Base-by-base conservation (phyloP, 2,888 invertebrate species). In the Uropetala carovei region DNA sequence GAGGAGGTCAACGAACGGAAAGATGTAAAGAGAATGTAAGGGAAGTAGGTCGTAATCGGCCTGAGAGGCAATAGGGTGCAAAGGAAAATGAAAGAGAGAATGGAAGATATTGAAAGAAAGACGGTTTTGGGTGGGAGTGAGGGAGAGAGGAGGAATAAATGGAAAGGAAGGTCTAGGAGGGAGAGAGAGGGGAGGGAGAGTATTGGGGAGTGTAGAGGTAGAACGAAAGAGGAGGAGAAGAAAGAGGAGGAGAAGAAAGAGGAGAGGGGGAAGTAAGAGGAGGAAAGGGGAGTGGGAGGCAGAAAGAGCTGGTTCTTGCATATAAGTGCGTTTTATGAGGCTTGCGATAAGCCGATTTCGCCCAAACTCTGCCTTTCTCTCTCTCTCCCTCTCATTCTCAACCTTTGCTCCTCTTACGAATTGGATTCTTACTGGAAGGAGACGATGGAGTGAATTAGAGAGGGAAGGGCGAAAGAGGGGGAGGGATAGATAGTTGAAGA, bases 301-400 rank as follows among this genome's bases (percentile, higher is more conserved):
- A 22, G 27, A 75, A 27, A 75, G 75, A 22, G 75, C 27, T 11
- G 75, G 43, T 22, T 75, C 75, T 75, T 75, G 75, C 75, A 27
- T 75, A 27, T 75, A 75, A 75, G 75, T 75, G 75, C 75, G 75
- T 75, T 75, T 75, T 75, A 75, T 75, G 27, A 27, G 10, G 27
- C 75, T 27, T 27, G 27, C 75, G 75, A 75, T 75, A 75, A 75
- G 75, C 75, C 75, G 75, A 75, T 75, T 75, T 27, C 75, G 22
- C 22, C 10, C 27, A 16, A 64, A 14, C 64, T 64, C 22, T 43
- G 43, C 1, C 5, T 43, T 43, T 43, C 43, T 43, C 43, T 43
- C 43, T 43, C 43, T 43, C 43, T 43, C 43, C 43, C 43, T 43
- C 43, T 43, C 43, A 43, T 5, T 43, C 43, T 43, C 43, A 43